Percentiles rank a stretch among this genome's conserved stretches.
Conservation (phyloP, 1,140 invertebrate species). For the Panagrolaimus sp. region DNA sequence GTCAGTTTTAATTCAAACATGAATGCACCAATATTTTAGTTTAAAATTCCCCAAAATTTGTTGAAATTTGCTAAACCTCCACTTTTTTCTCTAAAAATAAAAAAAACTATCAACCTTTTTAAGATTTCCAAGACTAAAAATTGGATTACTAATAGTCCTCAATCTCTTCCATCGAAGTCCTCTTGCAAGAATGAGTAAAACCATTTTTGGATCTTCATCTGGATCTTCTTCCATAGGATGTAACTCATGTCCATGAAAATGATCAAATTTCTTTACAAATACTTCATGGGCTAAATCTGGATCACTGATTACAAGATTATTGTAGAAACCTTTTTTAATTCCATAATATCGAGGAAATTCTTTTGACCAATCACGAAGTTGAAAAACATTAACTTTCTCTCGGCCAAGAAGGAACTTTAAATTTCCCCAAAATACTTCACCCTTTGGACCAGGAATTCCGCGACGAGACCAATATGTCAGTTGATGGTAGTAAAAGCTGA, state of each 20-base stretch:
- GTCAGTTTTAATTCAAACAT: too few relatives aligned
- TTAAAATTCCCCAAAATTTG: too few relatives aligned
- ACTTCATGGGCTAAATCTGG: slow-evolving; percentile 58
- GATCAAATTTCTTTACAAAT: slow-evolving; percentile 59
- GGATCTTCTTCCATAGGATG: too few relatives aligned
- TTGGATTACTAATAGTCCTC: slow-evolving; percentile 59
- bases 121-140: slow-evolving; percentile 59
- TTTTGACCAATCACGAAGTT: neutral
- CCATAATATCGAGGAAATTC: slow-evolving; percentile 2
- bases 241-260: slow-evolving; percentile 51
- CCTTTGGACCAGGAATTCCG: neutral
- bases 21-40: too few relatives aligned
- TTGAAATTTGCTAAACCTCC: too few relatives aligned
- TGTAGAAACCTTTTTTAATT: slow-evolving; percentile 30
- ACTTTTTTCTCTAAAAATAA: neutral
- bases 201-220: too few relatives aligned
- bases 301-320: slow-evolving; percentile 58
- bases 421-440: neutral
- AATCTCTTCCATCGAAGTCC: slow-evolving; percentile 59
- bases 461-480: neutral
- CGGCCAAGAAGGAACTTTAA: neutral
- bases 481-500: neutral
- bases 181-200: too few relatives aligned
- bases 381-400: neutral
- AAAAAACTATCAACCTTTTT: slow-evolving; percentile 29